A percentile compares a stretch with the other conserved stretches of the same genome.
Conservation (phyloP, 2,888 invertebrate genomes). For the Amblyjoppa proteus region DNA sequence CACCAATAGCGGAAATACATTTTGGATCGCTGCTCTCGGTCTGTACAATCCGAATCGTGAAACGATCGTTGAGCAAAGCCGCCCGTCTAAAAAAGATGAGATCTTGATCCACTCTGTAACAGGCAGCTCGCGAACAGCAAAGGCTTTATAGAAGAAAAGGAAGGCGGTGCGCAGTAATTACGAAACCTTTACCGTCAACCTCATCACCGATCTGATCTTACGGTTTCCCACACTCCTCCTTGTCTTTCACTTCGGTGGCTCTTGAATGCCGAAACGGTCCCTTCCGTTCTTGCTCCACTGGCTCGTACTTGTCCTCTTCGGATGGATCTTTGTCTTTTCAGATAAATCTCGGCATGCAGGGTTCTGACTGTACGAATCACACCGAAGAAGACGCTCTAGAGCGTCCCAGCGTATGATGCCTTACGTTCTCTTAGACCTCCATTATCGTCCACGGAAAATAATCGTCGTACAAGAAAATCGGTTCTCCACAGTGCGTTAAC, state of each 20-base stretch:
- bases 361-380: background rate
- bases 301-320: background rate
- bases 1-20: background rate
- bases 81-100: background rate
- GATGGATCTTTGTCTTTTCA: slow-evolving; percentile 24
- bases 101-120: slow-evolving; percentile 18
- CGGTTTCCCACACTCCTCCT: slow-evolving; percentile 69
- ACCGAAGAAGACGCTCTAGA: background rate
- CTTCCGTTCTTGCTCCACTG: slow-evolving; percentile 8
- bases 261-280: slow-evolving; percentile 31
- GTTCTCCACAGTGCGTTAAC: slow-evolving; percentile 24
- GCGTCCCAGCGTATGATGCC: slow-evolving; percentile 14
- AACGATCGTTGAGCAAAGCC: background rate
- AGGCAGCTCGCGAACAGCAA: slow-evolving; percentile 21
- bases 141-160: slow-evolving; percentile 31
- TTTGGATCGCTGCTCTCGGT: background rate
- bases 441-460: slow-evolving; percentile 33
- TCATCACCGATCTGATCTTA: slow-evolving; percentile 69
- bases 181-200: slow-evolving; percentile 77
- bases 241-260: slow-evolving; percentile 21
- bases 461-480: slow-evolving; percentile 7
- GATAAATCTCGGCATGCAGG: slow-evolving; percentile 25
- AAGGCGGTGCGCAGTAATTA: slow-evolving; percentile 75
- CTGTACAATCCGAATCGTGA: background rate
- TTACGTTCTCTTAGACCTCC: slow-evolving; percentile 30